These are phyloP conservation scores for Tridacna crocea DNA, from an alignment of 2,888 invertebrate species.

Conservation along the genomic window DNA sequence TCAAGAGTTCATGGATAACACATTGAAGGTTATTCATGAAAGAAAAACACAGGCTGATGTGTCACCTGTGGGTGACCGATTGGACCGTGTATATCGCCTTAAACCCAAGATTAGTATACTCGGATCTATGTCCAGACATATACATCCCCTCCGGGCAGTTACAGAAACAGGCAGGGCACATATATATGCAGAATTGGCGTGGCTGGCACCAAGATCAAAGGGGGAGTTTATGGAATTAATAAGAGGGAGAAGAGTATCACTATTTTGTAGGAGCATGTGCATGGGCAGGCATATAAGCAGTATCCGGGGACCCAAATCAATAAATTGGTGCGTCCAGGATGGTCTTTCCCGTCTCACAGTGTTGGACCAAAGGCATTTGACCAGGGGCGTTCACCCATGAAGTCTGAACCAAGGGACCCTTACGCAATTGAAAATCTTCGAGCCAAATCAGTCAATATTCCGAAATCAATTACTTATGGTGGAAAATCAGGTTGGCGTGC, in stretches of 20 bases:
- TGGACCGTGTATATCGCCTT: too few relatives aligned
- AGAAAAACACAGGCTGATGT: not conserved
- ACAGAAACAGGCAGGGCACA: not conserved
- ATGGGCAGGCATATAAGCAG: not conserved
- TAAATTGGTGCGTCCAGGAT: slow-evolving; percentile 2
- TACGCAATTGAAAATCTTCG: too few relatives aligned
- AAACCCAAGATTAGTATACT: not conserved
- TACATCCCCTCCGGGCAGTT: not conserved
- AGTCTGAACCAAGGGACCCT: not conserved
- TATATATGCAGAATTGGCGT: not conserved
- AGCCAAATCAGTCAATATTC: not conserved
- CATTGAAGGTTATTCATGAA: too few relatives aligned
- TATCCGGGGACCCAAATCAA: slow-evolving; percentile 7
- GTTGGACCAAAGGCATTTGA: not conserved
- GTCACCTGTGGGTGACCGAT: not conserved
- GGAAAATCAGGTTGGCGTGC: not conserved
- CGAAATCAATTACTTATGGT: not conserved
- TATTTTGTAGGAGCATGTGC: not conserved
- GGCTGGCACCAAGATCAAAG: not conserved
- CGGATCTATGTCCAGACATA: not conserved
- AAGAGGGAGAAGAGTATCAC: too few relatives aligned
- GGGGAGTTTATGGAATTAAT: not conserved
- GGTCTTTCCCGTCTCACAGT: not conserved
- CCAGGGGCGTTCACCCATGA: not conserved
- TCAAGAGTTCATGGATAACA: not conserved